Percentiles rank a stretch among this genome's conserved stretches.
These are phyloP conservation scores for Anastrepha ludens DNA, from an alignment of 1,140 invertebrate genomes.

Conservation along the genomic window DNA sequence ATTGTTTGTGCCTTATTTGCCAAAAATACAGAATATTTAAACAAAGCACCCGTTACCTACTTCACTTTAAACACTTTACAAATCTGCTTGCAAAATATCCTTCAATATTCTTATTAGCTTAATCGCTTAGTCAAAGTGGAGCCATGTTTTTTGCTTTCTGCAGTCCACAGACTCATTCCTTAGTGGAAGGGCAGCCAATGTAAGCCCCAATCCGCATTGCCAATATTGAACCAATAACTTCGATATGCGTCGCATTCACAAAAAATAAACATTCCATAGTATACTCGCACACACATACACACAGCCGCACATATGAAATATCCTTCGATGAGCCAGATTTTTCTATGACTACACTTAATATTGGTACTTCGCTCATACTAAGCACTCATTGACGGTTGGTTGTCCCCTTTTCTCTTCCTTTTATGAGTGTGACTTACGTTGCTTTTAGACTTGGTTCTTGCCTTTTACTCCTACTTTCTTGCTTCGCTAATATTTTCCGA, in stretches of 20 bases:
- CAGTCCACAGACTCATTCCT: background rate
- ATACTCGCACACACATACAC: background rate
- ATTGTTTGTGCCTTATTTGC: too few species aligned
- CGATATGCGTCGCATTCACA: conserved; percentile 14
- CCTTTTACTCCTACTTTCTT: conserved; percentile 59
- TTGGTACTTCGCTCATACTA: background rate
- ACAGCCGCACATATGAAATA: background rate
- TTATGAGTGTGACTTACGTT: conserved; percentile 41
- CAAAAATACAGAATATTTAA: too few species aligned
- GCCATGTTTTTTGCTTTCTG: conserved; percentile 8
- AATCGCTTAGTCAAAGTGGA: conserved; percentile 42
- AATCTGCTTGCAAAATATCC: background rate
- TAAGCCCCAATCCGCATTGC: conserved; percentile 8
- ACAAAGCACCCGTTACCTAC: too few species aligned
- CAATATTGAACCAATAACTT: conserved; percentile 43
- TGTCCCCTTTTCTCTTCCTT: conserved; percentile 59
- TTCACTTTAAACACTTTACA: background rate
- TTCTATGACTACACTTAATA: background rate
- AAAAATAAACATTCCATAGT: background rate
- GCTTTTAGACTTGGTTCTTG: conserved; percentile 55
- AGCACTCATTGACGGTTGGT: conserved; percentile 30
- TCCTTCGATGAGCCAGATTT: conserved; percentile 3
- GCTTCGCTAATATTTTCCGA: conserved; percentile 53
- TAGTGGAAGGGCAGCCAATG: background rate
- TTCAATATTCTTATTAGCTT: conserved; percentile 51